Conservation (phyloP, 2,113 vertebrate genomes). For the Shinisaurus crocodilurus region DNA sequence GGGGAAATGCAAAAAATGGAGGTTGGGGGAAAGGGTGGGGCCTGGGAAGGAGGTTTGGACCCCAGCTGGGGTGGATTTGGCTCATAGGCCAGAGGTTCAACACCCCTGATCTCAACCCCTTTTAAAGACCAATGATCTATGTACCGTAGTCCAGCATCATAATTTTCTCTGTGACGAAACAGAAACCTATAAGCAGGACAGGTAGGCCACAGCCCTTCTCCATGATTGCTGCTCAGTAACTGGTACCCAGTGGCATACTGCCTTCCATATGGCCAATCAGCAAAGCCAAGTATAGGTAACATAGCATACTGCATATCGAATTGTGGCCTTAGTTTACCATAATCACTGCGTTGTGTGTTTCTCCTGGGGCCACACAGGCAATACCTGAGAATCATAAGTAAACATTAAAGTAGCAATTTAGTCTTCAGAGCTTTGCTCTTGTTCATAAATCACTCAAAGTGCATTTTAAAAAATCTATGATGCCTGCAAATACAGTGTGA, state of each 20-base stretch:
- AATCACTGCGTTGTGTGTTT: background rate
- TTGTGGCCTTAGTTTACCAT: background rate
- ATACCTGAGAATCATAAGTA: accelerated
- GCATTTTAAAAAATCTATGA: background rate
- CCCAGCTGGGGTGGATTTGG: too few relatives aligned
- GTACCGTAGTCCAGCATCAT: background rate
- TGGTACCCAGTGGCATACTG: background rate
- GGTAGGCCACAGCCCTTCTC: background rate
- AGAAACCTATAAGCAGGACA: background rate
- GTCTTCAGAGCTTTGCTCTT: constrained; percentile 1
- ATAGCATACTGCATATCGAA: background rate
- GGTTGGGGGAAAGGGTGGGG: too few relatives aligned
- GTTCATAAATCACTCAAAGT: constrained; percentile 8
- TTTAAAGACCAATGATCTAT: background rate
- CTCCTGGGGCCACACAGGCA: background rate
- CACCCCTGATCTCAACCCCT: background rate
- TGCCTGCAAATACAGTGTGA: constrained; percentile 9
- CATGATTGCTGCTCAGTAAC: background rate
- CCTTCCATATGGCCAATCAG: background rate
- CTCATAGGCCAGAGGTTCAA: too few relatives aligned
- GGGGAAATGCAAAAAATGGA: too few relatives aligned
- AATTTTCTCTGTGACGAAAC: background rate
- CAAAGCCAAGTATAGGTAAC: background rate
- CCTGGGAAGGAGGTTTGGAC: too few relatives aligned
- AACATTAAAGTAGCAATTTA: background rate